Conservation (phyloP, 2,113 vertebrate genomes). For the Ovis aries region DNA sequence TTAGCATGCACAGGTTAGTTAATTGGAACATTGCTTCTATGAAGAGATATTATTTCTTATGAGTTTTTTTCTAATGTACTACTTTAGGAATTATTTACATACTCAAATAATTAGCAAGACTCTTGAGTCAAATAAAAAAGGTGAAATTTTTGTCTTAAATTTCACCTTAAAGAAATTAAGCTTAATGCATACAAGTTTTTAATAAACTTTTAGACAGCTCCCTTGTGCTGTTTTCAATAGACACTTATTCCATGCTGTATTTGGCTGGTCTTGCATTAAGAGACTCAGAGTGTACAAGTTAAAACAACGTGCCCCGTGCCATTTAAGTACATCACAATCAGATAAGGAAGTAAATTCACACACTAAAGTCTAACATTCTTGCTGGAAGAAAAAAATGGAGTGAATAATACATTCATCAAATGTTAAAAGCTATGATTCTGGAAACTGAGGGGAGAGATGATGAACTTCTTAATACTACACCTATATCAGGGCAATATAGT, state of each 20-base stretch:
- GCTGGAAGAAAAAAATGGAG: not conserved
- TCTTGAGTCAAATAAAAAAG: not conserved
- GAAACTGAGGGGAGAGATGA: not conserved
- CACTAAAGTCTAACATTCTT: not conserved
- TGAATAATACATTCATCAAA: not conserved
- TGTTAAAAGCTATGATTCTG: not conserved
- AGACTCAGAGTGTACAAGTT: not conserved
- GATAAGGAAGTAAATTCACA: not conserved
- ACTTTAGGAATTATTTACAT: not conserved
- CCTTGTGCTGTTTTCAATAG: not conserved
- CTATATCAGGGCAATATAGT: not conserved
- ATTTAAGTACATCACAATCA: not conserved
- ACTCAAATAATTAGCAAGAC: not conserved
- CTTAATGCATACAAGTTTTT: not conserved
- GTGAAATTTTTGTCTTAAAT: not conserved
- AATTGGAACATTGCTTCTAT: not conserved
- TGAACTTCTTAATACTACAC: no score
- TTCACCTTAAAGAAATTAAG: slow-evolving; percentile 37
- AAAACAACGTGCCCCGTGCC: not conserved
- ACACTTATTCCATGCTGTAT: not conserved
- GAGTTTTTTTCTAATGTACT: not conserved
- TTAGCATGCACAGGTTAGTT: not conserved
- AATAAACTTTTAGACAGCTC: not conserved
- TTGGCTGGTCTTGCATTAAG: not conserved
- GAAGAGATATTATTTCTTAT: not conserved